These are phyloP conservation scores for Oreochromis spilurus DNA, from an alignment of 2,113 vertebrate species.

Conservation along the genomic window DNA sequence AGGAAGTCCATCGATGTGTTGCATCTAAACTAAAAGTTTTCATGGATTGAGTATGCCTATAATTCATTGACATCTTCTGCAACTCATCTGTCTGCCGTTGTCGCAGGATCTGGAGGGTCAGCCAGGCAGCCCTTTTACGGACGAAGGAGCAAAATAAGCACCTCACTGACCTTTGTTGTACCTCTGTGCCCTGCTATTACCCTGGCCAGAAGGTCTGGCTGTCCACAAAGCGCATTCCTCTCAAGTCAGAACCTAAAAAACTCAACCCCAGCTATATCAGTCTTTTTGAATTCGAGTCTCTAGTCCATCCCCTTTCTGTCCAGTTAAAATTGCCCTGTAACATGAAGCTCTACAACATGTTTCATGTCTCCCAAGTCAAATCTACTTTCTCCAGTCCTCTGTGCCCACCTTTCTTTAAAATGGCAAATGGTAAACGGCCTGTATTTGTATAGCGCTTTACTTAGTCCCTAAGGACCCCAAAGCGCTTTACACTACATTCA, in stretches of 20 bases:
- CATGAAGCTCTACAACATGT: not conserved
- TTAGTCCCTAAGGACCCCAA: too few species aligned
- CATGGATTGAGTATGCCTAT: too few species aligned
- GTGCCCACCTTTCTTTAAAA: not conserved
- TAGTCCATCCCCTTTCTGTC: not conserved
- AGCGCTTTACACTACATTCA: too few species aligned
- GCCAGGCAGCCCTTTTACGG: not conserved
- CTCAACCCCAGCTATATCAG: not conserved
- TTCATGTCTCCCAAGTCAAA: not conserved
- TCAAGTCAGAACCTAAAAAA: not conserved
- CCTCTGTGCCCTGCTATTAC: not conserved
- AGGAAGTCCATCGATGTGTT: too few species aligned
- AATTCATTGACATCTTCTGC: too few species aligned
- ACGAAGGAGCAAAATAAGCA: not conserved
- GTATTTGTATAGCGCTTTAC: too few species aligned
- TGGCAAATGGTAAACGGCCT: too few species aligned
- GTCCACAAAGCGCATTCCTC: not conserved
- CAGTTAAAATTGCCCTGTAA: not conserved
- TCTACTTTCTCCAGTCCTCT: not conserved
- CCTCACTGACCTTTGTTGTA: not conserved
- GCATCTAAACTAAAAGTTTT: too few species aligned
- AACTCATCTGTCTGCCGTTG: not conserved
- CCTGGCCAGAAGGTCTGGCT: not conserved
- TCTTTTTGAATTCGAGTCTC: not conserved
- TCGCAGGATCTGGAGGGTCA: accelerated